These are phyloP conservation scores for Sarcophaga caerulescens DNA, from an alignment of 2,888 invertebrate genomes.

Conservation along the genomic window DNA sequence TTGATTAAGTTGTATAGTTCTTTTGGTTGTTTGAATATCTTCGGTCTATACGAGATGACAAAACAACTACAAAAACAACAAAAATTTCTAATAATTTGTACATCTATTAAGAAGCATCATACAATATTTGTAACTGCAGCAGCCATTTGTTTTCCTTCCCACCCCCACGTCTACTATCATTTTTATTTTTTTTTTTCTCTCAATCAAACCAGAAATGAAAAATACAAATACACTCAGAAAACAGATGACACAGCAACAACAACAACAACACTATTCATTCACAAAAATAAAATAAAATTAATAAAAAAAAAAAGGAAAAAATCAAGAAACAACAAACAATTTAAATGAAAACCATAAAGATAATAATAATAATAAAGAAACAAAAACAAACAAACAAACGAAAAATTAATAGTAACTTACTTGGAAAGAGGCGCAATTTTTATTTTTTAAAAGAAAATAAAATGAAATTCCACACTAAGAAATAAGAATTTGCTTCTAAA, in stretches of 20 bases:
- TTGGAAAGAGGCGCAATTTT: conserved; percentile 74
- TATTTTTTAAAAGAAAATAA: conserved; percentile 72
- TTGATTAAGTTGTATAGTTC: conserved; percentile 85
- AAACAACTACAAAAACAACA: conserved; percentile 66
- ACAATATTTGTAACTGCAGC: conserved; percentile 66
- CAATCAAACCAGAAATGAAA: conserved; percentile 40
- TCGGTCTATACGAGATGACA: conserved; percentile 24
- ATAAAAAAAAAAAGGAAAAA: conserved; percentile 19
- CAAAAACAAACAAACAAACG: conserved; percentile 46
- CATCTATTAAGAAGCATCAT: conserved; percentile 61
- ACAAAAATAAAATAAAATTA: conserved; percentile 25
- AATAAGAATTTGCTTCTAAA: neutral
- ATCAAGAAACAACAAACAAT: conserved; percentile 40
- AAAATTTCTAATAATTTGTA: conserved; percentile 57
- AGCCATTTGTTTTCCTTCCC: conserved; percentile 58
- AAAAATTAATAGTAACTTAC: conserved; percentile 50
- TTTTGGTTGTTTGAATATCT: conserved; percentile 42
- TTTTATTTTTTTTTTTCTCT: neutral
- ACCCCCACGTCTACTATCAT: conserved; percentile 5
- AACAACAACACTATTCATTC: conserved; percentile 50
- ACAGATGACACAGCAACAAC: conserved; percentile 57
- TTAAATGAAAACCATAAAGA: conserved; percentile 59
- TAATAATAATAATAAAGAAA: conserved; percentile 61
- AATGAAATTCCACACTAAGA: conserved; percentile 7
- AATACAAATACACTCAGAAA: conserved; percentile 46